Percentiles rank a stretch among this genome's conserved stretches.
Evolutionary conservation across 2,797 vertebrate species (phyloP).

Genomic region (Mustela erminea): DNA sequence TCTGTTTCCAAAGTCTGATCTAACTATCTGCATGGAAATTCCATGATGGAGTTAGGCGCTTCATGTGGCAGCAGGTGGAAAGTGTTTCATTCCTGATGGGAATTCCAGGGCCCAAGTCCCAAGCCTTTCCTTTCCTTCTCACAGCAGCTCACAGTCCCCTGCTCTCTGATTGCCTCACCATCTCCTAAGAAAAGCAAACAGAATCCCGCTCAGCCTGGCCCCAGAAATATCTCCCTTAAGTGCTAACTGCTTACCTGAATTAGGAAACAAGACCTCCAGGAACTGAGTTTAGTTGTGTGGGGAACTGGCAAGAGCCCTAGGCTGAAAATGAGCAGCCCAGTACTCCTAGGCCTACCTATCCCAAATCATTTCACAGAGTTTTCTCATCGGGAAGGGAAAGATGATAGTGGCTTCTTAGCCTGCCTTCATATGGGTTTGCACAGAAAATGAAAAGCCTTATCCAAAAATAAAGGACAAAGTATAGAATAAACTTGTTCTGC

Average conservation of each 20-base stretch:
- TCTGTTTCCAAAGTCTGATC: conserved; percentile 73
- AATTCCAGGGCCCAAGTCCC: conserved; percentile 72
- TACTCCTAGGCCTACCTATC: neutral
- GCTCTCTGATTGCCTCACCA: neutral
- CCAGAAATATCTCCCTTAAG: conserved; percentile 16
- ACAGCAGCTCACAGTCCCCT: neutral
- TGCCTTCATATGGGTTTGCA: neutral
- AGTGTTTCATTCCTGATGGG: conserved; percentile 73
- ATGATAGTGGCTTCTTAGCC: neutral
- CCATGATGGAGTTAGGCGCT: conserved; percentile 66
- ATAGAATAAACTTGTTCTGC: conserved; percentile 28
- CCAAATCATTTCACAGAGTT: conserved; percentile 41
- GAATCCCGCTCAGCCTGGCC: neutral
- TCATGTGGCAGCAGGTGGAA: conserved; percentile 75
- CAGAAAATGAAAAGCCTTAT: conserved; percentile 45
- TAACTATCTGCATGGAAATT: conserved; percentile 77
- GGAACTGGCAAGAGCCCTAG: neutral
- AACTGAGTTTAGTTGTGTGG: conserved; percentile 17
- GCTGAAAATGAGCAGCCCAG: conserved; percentile 26
- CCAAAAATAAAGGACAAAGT: conserved; percentile 23
- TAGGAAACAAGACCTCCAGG: conserved; percentile 44
- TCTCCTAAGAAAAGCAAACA: conserved; percentile 66
- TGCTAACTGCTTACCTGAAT: conserved; percentile 60
- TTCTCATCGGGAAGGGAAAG: conserved; percentile 59
- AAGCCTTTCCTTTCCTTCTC: conserved; percentile 63